Evolutionary conservation across 1,140 invertebrate genomes (phyloP).

Genomic region (Melanaphis sacchari): DNA sequence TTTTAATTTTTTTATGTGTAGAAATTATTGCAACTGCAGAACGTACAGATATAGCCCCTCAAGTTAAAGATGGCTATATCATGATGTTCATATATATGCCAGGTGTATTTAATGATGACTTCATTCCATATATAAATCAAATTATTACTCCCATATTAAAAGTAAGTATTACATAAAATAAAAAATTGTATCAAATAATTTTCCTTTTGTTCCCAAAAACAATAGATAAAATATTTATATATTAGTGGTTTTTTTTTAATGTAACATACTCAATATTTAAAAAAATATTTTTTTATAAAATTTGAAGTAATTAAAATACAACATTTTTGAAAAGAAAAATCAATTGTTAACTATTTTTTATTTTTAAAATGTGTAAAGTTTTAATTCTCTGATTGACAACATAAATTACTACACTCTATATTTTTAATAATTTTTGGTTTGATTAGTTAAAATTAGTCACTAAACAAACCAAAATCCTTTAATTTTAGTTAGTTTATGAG

Average conservation of each 20-base stretch:
- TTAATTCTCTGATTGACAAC: too few relatives aligned
- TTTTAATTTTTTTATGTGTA: constrained; percentile 60
- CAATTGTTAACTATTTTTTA: too few relatives aligned
- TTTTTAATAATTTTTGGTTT: too few relatives aligned
- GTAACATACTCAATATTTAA: neutral
- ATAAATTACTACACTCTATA: too few relatives aligned
- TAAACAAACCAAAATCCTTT: too few relatives aligned
- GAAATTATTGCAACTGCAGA: constrained; percentile 97
- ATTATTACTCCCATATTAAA: constrained; percentile 98
- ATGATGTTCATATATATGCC: constrained; percentile 99
- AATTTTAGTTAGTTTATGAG: too few relatives aligned
- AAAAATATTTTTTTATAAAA: too few relatives aligned
- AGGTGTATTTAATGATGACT: constrained; percentile 92
- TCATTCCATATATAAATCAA: constrained; percentile 94
- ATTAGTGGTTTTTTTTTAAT: neutral
- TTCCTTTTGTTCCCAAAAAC: neutral
- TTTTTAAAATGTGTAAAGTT: too few relatives aligned
- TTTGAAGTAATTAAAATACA: too few relatives aligned
- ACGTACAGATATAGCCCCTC: constrained; percentile 91
- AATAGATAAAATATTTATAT: neutral
- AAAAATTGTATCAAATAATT: neutral
- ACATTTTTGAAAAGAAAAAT: too few relatives aligned
- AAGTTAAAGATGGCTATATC: constrained; percentile 99
- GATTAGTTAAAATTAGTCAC: too few relatives aligned
- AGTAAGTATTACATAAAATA: constrained; percentile 63